These are phyloP conservation scores for Pandemis corylana DNA, from an alignment of 2,888 invertebrate species.

Conservation along the genomic window DNA sequence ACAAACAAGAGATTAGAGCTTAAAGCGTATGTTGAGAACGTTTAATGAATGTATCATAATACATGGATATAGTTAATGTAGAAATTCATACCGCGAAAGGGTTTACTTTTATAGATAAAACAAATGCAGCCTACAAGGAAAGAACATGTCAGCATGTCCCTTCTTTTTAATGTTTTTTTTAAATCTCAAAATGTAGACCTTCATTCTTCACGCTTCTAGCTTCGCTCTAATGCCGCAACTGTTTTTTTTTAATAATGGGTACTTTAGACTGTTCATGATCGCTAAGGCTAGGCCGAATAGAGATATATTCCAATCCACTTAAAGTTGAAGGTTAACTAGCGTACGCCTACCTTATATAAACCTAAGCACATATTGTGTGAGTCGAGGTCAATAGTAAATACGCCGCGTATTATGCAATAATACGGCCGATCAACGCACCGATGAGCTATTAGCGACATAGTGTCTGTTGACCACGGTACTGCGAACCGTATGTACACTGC, in stretches of 20 bases:
- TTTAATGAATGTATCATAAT: neutral
- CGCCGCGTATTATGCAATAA: constrained; percentile 19
- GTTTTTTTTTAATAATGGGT: neutral
- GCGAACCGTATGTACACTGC: neutral
- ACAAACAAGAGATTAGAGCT: constrained; percentile 32
- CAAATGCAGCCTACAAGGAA: too few relatives aligned
- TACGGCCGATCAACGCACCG: constrained; percentile 9
- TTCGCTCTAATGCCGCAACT: too few relatives aligned
- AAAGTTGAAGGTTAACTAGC: constrained; percentile 6
- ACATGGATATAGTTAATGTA: neutral
- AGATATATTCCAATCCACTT: constrained; percentile 2
- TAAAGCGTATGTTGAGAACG: constrained; percentile 7
- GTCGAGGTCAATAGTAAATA: constrained; percentile 26
- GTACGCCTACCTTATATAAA: neutral
- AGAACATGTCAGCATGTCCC: too few relatives aligned
- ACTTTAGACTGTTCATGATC: neutral
- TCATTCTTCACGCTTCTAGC: too few relatives aligned
- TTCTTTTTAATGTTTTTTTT: too few relatives aligned
- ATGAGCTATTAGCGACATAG: constrained; percentile 27
- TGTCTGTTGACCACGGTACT: constrained; percentile 1
- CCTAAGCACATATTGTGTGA: constrained; percentile 20
- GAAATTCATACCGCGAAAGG: too few relatives aligned
- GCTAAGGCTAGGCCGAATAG: neutral
- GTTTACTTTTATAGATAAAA: too few relatives aligned
- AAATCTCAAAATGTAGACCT: too few relatives aligned